Percentiles rank a stretch among this genome's conserved stretches.
phyloP scores from a whole-genome alignment of 1,140 invertebrate species.

The Anoplophora glabripennis region DNA sequence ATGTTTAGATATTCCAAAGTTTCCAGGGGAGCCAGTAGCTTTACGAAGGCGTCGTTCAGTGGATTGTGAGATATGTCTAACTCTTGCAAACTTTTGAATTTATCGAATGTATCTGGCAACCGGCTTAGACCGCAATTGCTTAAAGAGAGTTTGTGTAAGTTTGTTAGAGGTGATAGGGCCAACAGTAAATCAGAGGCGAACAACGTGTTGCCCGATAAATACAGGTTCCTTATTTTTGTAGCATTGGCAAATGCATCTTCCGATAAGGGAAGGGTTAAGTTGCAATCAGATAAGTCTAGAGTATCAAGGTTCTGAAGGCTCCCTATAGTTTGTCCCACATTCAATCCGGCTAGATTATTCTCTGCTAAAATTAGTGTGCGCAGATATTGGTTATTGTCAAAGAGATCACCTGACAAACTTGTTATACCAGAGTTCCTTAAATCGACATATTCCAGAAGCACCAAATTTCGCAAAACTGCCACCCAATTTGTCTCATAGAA shows the following conservation, averaged over 20 bases:
- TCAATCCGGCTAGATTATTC: constrained; percentile 63
- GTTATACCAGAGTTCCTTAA: constrained; percentile 60
- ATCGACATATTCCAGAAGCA: constrained; percentile 62
- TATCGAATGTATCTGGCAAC: constrained; percentile 64
- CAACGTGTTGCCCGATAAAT: constrained; percentile 66
- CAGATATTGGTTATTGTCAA: constrained; percentile 64
- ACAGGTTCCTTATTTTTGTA: constrained; percentile 62
- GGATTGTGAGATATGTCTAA: constrained; percentile 70
- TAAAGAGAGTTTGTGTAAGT: constrained; percentile 63
- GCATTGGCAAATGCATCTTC: constrained; percentile 68
- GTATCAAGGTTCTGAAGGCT: constrained; percentile 64
- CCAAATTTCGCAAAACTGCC: constrained; percentile 56
- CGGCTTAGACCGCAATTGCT: constrained; percentile 63
- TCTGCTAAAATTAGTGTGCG: constrained; percentile 63
- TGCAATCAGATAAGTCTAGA: constrained; percentile 68
- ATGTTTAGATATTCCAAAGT: constrained; percentile 69
- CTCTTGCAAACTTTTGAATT: constrained; percentile 63
- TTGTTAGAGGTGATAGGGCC: constrained; percentile 63
- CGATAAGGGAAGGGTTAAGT: constrained; percentile 62
- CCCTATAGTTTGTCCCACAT: constrained; percentile 63
- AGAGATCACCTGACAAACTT: constrained; percentile 62
- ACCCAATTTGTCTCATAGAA: constrained; percentile 59
- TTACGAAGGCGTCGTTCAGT: constrained; percentile 65
- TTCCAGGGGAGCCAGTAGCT: constrained; percentile 62
- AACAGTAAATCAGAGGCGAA: constrained; percentile 64